Conservation (phyloP, 2,888 invertebrate genomes). For the Nemotelus nigrinus region DNA sequence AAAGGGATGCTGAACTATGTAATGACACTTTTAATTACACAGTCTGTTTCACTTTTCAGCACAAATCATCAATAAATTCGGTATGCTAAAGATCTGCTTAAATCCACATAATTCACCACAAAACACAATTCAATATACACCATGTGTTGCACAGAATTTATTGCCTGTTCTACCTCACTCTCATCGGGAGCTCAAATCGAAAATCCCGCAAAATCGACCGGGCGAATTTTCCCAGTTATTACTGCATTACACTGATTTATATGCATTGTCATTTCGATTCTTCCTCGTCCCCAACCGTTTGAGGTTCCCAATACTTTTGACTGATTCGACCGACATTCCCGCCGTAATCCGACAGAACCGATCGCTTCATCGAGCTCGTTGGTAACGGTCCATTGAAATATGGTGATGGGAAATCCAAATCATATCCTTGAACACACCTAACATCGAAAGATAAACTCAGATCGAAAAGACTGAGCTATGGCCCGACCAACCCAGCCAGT, state of each 20-base stretch:
- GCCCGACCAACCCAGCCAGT: not conserved
- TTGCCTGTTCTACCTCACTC: not conserved
- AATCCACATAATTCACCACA: constrained; percentile 6
- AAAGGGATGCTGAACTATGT: too few species aligned
- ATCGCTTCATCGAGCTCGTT: not conserved
- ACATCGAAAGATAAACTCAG: not conserved
- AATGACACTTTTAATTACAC: too few species aligned
- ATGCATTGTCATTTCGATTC: constrained; percentile 21
- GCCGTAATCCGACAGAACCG: not conserved
- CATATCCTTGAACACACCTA: constrained; percentile 16
- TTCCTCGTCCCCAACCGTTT: not conserved
- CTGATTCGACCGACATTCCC: too few species aligned
- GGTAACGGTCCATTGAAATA: constrained; percentile 5
- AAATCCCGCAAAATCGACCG: not conserved
- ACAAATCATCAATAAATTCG: too few species aligned
- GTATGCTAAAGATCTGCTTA: not conserved
- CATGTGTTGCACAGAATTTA: constrained; percentile 31
- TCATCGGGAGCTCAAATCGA: not conserved
- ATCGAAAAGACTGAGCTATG: not conserved
- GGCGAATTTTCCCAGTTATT: constrained; percentile 12
- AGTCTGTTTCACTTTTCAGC: too few species aligned
- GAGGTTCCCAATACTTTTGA: not conserved
- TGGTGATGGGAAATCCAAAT: constrained; percentile 20
- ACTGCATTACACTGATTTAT: constrained; percentile 25
- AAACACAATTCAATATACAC: not conserved